Evolutionary conservation across 2,113 vertebrate species (phyloP), one percentile per base, ranked within the genome.

Genomic region (Siniperca chuatsi): DNA sequence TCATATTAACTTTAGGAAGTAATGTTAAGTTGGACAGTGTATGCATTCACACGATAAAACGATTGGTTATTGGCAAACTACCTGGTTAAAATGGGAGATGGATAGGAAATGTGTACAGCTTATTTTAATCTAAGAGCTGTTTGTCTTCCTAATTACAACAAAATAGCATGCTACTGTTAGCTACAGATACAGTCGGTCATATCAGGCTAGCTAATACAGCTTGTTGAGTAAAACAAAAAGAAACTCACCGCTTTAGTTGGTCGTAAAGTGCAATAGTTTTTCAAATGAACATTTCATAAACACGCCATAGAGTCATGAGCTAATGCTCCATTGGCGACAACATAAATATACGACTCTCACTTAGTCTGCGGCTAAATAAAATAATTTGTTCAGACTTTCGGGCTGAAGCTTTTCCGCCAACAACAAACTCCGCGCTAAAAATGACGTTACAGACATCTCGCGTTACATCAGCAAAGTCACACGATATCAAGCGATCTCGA

Each of bases 351-450:
- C 1, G 7, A 23, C 13, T 4, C 0, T 40, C 0, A 21, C 2
- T 29, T 23, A 0, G 37, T n/a, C 5, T 35, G 44, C 2, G 18
- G 13, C 8, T 4, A 0, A 40, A 29, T 5, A 29, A 57, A 65
- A 61, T 0, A 7, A 40, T 29, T 81, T 20, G 7, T 62, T 52
- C 9, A 13, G 20, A 77, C 44, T 79, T 81, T 78, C 0, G 29
- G 18, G 8, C 1, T 3, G 25, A 40, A 40, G 42, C 40, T 83
- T 87, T 90, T 94, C 92, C 82, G 91, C 93, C 82, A 90, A 89
- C 88, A 87, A 93, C 93, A 92, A 94, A 95, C 90, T 93, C 46
- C 93, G 88, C 95, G 94, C 94, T 91, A 75, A 95, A 94, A 91
- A 48, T 94, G 92, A 95, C 92, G 93, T 90, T 67, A 23, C 0